phyloP scores from a whole-genome alignment of 2,797 vertebrate genomes.

The Liasis olivaceus region DNA sequence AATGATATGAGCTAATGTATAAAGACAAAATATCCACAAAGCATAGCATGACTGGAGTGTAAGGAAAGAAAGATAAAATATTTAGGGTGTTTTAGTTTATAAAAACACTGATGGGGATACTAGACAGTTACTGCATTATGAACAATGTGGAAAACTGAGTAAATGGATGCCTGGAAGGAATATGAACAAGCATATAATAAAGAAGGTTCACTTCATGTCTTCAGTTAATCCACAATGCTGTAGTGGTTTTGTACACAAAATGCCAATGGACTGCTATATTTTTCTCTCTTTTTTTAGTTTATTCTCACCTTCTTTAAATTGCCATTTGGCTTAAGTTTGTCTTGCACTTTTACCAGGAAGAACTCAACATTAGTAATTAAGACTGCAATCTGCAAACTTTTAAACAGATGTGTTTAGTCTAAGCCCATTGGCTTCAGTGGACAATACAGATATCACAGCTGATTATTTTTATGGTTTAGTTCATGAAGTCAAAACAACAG shows the following conservation, averaged over 20 bases:
- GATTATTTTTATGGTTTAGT: too few relatives aligned
- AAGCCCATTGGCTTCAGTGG: background rate
- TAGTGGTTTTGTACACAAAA: background rate
- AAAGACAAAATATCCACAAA: background rate
- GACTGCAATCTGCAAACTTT: background rate
- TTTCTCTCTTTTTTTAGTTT: too few relatives aligned
- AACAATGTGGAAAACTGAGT: too few relatives aligned
- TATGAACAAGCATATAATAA: background rate
- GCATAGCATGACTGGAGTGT: background rate
- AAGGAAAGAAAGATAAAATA: background rate
- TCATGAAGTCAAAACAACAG: background rate
- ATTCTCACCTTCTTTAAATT: background rate
- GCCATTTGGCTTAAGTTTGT: background rate
- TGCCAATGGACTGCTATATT: background rate
- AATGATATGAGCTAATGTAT: background rate
- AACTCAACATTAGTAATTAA: background rate
- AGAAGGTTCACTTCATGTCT: background rate
- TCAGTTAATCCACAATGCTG: background rate
- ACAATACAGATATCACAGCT: background rate
- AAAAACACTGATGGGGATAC: background rate
- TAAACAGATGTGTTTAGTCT: background rate
- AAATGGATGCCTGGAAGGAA: background rate
- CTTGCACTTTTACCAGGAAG: background rate
- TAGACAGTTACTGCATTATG: too few relatives aligned
- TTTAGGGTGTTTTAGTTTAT: background rate